Evolutionary conservation across 2,888 invertebrate genomes (phyloP), one percentile per base, ranked within the genome.

Genomic region (Chrysolina americana): DNA sequence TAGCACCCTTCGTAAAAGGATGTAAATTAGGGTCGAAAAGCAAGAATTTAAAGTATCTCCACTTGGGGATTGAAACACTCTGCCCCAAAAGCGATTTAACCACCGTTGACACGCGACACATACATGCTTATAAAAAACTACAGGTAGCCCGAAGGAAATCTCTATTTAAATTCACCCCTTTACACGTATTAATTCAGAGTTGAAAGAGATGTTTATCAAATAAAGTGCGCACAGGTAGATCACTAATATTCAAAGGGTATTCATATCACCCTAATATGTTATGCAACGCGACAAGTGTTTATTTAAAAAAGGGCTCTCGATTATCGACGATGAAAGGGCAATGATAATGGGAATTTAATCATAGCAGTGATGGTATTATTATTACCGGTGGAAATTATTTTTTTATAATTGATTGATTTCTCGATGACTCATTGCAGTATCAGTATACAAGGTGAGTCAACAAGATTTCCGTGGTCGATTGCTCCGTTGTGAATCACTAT

Each of bases 31-130:
- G 83, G 80, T 76, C 77, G 79, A 75, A 77, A 79, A 75, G 73
- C 77, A 78, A 78, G 83, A 82, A 82, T 83, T 83, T 83, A 83
- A 83, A 83, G 82, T 82, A 81, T 82, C 78, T 80, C 78, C 78
- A 76, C 76, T 77, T 77, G 79, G 81, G 82, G 80, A 81, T 80
- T 76, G 79, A 78, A 76, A 79, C 80, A 80, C 81, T 80, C 80
- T 78, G 77, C 80, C 81, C 82, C 83, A 77, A 65, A 79, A 81
- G 78, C 81, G 80, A 78, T 83, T 81, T 81, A 53, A 81, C 81
- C 78, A 75, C 76, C 69, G 73, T 78, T 82, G 83, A 82, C 83
- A 83, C 82, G 81, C 81, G 79, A 79, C 75, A 74, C 76, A 68
- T 69, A 53, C 69, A 44, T 68, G 68, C 71, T 71, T 71, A 77